Evolutionary conservation across 1,140 invertebrate species (phyloP).

Genomic region (Cherax destructor): DNA sequence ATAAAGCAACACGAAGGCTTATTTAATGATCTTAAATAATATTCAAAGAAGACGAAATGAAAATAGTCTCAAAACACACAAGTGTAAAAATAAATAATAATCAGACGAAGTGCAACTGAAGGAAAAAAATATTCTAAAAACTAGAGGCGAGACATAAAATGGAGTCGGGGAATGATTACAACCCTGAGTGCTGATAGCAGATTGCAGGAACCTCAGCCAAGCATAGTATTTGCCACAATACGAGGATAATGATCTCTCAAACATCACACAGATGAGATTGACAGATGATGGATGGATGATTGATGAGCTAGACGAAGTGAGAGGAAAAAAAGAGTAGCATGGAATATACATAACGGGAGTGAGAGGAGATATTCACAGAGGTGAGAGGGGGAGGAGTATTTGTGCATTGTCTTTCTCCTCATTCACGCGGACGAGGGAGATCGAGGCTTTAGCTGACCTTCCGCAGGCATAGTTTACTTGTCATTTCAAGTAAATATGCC

Average conservation of each 20-base stretch:
- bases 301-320: background rate
- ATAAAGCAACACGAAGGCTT: too few relatives aligned
- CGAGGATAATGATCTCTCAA: background rate
- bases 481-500: too few relatives aligned
- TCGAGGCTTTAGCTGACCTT: too few relatives aligned
- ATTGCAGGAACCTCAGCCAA: background rate
- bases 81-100: background rate
- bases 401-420: too few relatives aligned
- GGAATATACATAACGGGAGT: conserved; percentile 4
- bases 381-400: too few relatives aligned
- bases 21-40: too few relatives aligned
- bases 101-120: background rate
- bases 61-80: background rate
- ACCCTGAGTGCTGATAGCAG: conserved; percentile 5
- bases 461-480: too few relatives aligned
- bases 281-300: conserved; percentile 27
- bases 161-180: conserved; percentile 13
- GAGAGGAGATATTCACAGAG: too few relatives aligned
- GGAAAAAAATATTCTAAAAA: background rate
- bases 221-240: background rate
- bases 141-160: background rate
- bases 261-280: conserved; percentile 13
- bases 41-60: too few relatives aligned
- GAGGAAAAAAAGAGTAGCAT: background rate
- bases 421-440: too few relatives aligned